A percentile compares a stretch with the other conserved stretches of the same genome.
These are phyloP conservation scores for Gibbula magus DNA, from an alignment of 2,888 invertebrate species.

Conservation along the genomic window DNA sequence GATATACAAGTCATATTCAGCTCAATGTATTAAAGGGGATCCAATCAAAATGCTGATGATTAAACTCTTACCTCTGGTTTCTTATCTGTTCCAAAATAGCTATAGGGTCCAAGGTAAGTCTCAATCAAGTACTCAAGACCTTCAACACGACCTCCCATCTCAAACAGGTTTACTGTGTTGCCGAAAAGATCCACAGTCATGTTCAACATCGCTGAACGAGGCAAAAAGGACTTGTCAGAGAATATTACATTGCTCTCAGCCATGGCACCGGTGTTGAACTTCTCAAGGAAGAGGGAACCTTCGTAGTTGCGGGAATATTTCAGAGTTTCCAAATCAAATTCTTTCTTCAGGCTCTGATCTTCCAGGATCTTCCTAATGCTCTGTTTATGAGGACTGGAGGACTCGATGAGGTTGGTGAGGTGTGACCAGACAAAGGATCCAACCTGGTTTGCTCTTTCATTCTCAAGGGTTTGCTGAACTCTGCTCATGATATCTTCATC, in stretches of 20 bases:
- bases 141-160: conserved; percentile 87
- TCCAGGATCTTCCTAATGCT: conserved; percentile 90
- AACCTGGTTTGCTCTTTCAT: conserved; percentile 81
- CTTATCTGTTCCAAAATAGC: conserved; percentile 74
- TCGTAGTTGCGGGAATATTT: conserved; percentile 95
- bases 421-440: conserved; percentile 97
- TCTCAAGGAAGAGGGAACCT: conserved; percentile 85
- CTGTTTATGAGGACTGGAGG: conserved; percentile 87
- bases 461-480: conserved; percentile 78
- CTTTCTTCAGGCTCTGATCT: conserved; percentile 85
- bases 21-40: too few relatives aligned
- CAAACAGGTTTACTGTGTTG: conserved; percentile 89
- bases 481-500: conserved; percentile 84
- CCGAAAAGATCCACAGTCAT: conserved; percentile 79
- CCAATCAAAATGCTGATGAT: neutral
- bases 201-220: conserved; percentile 72
- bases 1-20: too few relatives aligned
- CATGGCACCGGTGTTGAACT: conserved; percentile 81
- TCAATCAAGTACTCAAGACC: conserved; percentile 91
- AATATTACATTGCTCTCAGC: conserved; percentile 73
- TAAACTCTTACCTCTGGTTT: neutral
- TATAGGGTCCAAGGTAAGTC: conserved; percentile 84
- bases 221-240: conserved; percentile 72
- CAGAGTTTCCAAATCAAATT: conserved; percentile 89
- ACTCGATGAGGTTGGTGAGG: conserved; percentile 89